Evolutionary conservation across 2,888 invertebrate species (phyloP).

Genomic region (Imbricaverruca yamaguchii): DNA sequence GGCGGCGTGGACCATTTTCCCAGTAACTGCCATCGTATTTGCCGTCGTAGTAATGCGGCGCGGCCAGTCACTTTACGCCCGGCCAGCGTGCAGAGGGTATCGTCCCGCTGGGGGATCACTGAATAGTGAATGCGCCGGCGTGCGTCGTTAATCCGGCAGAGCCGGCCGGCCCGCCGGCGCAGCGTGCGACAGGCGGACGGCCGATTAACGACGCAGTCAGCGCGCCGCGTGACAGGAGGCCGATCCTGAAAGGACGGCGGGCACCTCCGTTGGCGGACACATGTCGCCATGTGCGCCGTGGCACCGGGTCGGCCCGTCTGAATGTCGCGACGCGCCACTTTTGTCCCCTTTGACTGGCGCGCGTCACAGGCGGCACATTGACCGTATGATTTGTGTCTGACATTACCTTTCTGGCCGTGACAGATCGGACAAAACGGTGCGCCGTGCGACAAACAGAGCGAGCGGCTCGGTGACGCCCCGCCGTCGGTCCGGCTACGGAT

Average conservation of each 20-base stretch:
- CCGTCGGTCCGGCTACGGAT: too few relatives aligned
- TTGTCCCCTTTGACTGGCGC: not conserved
- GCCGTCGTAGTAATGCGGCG: too few relatives aligned
- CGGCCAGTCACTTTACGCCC: too few relatives aligned
- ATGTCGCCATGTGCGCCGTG: not conserved
- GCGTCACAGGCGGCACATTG: conserved; percentile 3
- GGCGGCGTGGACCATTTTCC: too few relatives aligned
- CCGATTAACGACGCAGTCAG: conserved; percentile 13
- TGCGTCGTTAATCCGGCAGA: not conserved
- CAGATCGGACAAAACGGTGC: not conserved
- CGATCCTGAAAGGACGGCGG: not conserved
- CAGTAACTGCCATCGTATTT: too few relatives aligned
- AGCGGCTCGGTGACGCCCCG: not conserved
- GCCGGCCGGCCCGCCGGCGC: not conserved
- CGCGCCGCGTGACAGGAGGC: not conserved
- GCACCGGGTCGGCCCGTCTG: not conserved
- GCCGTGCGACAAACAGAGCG: not conserved
- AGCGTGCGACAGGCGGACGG: not conserved
- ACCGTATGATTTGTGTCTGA: conserved; percentile 16
- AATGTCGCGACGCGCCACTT: not conserved
- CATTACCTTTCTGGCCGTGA: conserved; percentile 11
- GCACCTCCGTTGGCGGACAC: not conserved
- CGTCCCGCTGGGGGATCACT: too few relatives aligned
- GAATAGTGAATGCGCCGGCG: not conserved
- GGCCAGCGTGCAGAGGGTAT: too few relatives aligned